Evolutionary conservation across 2,113 vertebrate species (phyloP).

Genomic region (Cololabis saira): DNA sequence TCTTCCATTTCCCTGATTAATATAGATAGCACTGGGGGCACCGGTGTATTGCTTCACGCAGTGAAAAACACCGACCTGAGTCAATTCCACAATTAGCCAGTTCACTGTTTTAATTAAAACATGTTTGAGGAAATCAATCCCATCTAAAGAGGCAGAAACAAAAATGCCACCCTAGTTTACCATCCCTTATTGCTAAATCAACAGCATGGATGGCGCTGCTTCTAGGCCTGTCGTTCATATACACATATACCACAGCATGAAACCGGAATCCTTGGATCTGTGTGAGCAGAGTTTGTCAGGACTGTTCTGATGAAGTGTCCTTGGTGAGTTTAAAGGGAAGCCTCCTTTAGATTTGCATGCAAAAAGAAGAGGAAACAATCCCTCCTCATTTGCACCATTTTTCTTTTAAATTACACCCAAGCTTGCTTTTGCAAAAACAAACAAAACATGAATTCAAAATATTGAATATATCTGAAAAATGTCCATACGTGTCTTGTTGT

Average conservation of each 20-base stretch:
- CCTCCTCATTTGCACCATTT: background rate
- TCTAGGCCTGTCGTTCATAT: constrained; percentile 37
- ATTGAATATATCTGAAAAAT: too few species aligned
- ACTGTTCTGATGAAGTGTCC: constrained; percentile 19
- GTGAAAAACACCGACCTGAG: constrained; percentile 72
- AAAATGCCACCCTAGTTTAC: constrained; percentile 57
- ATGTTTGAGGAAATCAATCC: constrained; percentile 79
- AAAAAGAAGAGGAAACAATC: constrained; percentile 4
- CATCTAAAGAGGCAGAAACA: constrained; percentile 65
- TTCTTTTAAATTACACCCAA: background rate
- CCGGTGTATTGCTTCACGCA: constrained; percentile 67
- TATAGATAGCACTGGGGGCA: constrained; percentile 58
- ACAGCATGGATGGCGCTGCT: constrained; percentile 51
- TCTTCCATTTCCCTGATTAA: constrained; percentile 58
- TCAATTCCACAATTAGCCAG: constrained; percentile 82
- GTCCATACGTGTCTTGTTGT: too few species aligned
- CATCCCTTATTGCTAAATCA: constrained; percentile 66
- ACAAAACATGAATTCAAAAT: too few species aligned
- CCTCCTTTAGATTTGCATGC: constrained; percentile 1
- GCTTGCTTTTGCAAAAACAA: too few species aligned
- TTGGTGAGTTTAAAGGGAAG: constrained; percentile 13
- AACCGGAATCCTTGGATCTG: constrained; percentile 15
- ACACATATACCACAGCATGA: constrained; percentile 22
- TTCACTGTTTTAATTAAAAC: constrained; percentile 80
- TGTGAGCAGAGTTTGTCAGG: constrained; percentile 11